Percentiles rank a stretch among this genome's conserved stretches.
Conservation (phyloP, 2,888 invertebrate genomes). For the Tolmerus cingulatus region DNA sequence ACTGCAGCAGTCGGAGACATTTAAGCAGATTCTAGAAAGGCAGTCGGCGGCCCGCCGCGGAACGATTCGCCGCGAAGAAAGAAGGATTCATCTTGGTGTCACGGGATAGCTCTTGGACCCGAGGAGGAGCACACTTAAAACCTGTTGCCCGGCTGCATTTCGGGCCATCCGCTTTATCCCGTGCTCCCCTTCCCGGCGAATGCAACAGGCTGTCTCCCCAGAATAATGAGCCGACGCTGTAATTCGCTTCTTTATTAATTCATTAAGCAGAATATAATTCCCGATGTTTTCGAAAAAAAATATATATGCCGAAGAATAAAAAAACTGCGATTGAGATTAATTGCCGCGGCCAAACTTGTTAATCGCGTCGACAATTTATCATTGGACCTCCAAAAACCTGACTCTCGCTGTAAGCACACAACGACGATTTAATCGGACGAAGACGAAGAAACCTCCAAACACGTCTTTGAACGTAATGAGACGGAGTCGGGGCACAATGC, state of each 20-base stretch:
- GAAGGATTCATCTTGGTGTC: slow-evolving; percentile 21
- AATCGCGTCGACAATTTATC: slow-evolving; percentile 46
- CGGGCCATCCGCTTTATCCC: background rate
- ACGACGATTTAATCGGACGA: background rate
- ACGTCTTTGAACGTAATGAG: background rate
- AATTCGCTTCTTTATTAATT: slow-evolving; percentile 18
- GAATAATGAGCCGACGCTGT: slow-evolving; percentile 10
- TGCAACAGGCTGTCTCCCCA: slow-evolving; percentile 10
- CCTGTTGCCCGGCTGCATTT: slow-evolving; percentile 6
- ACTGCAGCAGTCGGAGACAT: background rate
- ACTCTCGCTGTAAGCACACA: background rate
- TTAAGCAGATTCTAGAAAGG: slow-evolving; percentile 19
- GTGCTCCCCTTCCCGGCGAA: background rate
- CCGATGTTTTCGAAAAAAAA: background rate
- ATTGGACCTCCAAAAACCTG: slow-evolving; percentile 37
- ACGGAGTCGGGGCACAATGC: background rate
- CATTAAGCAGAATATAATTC: slow-evolving; percentile 32
- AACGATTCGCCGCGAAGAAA: background rate
- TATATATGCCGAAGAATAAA: background rate
- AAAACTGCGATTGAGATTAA: slow-evolving; percentile 45
- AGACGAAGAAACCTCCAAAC: background rate
- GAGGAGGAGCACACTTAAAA: slow-evolving; percentile 8
- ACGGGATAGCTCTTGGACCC: background rate
- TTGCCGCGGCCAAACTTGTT: slow-evolving; percentile 42
- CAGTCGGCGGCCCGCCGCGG: background rate